phyloP scores from a whole-genome alignment of 1,140 invertebrate species.

The Listronotus bonariensis region DNA sequence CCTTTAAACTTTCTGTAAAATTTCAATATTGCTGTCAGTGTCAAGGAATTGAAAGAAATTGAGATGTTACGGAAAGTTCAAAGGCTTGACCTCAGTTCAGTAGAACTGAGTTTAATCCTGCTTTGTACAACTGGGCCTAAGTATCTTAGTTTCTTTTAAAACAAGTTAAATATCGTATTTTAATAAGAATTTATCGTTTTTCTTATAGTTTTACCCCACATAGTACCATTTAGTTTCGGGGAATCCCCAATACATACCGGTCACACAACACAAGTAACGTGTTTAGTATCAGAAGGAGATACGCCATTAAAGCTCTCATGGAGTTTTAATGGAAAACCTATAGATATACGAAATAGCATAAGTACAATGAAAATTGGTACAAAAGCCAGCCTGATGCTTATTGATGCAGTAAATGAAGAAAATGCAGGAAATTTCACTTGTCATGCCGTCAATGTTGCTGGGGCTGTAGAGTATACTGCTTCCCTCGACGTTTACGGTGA shows the following conservation, averaged over 20 bases:
- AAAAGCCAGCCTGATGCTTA: conserved; percentile 72
- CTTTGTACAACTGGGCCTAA: no score
- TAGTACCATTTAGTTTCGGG: conserved; percentile 66
- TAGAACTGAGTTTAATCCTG: no score
- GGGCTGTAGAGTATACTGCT: conserved; percentile 65
- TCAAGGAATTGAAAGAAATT: no score
- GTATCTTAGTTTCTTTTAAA: background rate
- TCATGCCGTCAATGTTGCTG: conserved; percentile 52
- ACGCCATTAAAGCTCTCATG: conserved; percentile 66
- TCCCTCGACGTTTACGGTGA: conserved; percentile 71
- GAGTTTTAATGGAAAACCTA: conserved; percentile 60
- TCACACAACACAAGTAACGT: conserved; percentile 72
- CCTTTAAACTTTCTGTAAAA: no score
- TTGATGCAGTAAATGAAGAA: conserved; percentile 63
- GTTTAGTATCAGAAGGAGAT: conserved; percentile 68
- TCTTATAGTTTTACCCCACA: conserved; percentile 62
- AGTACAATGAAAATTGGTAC: conserved; percentile 68
- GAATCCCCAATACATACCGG: conserved; percentile 70
- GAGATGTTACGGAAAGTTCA: no score
- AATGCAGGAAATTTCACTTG: conserved; percentile 65
- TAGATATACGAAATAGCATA: conserved; percentile 56
- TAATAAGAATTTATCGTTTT: background rate
- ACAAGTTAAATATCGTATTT: background rate
- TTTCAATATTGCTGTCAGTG: no score
- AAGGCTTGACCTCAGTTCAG: no score